Percentiles rank a stretch among this genome's conserved stretches.
Evolutionary conservation across 2,797 vertebrate species (phyloP).

Genomic region (Xiphorhynchus erythropygius): DNA sequence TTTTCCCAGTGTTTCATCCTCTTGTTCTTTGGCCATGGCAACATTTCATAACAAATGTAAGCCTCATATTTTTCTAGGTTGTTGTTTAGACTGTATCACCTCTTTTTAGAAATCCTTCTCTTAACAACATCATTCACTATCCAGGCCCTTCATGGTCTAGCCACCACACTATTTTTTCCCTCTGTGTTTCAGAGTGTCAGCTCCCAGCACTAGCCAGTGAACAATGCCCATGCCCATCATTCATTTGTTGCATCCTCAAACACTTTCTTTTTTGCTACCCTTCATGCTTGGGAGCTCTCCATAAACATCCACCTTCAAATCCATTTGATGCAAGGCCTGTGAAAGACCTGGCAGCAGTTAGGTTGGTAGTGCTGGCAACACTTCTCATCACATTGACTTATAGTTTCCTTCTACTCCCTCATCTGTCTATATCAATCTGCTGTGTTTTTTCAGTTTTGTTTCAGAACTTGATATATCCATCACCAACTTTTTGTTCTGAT

Average conservation of each 20-base stretch:
- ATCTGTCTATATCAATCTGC: background rate
- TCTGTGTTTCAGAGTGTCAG: background rate
- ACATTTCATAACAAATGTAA: background rate
- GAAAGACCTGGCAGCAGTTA: background rate
- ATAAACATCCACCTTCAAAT: conserved; percentile 18
- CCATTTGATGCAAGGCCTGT: background rate
- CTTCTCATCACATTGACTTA: background rate
- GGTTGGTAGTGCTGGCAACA: background rate
- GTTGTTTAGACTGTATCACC: background rate
- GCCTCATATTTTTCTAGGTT: background rate
- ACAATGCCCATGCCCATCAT: background rate
- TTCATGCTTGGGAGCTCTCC: conserved; percentile 19
- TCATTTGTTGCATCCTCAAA: conserved; percentile 14
- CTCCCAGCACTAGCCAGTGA: background rate
- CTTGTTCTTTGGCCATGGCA: background rate
- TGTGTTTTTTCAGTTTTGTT: background rate
- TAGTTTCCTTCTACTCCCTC: background rate
- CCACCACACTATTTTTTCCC: background rate
- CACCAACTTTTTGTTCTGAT: background rate
- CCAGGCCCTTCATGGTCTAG: background rate
- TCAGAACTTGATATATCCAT: background rate
- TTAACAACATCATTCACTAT: background rate
- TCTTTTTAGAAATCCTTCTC: background rate
- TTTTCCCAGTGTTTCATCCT: background rate
- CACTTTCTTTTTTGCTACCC: background rate